Evolutionary conservation across 2,888 invertebrate species (phyloP).

Genomic region (Yponomeuta plumbellus): DNA sequence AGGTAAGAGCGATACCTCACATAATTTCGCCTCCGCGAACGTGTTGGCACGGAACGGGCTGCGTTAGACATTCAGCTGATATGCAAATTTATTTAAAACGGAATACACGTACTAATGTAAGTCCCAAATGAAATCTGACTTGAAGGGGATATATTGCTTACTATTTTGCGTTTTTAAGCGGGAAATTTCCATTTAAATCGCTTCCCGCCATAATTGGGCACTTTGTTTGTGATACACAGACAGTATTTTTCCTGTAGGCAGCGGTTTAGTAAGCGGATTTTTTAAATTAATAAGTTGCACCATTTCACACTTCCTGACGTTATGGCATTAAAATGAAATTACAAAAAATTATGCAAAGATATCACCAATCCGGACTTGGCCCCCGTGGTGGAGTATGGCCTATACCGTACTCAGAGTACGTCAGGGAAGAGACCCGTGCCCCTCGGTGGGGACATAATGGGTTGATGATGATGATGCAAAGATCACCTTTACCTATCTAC

Average conservation of each 20-base stretch:
- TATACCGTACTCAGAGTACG: too few relatives aligned
- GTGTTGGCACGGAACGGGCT: constrained; percentile 26
- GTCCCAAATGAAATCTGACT: constrained; percentile 25
- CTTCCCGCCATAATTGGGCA: constrained; percentile 9
- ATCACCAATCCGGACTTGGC: too few relatives aligned
- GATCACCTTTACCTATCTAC: too few relatives aligned
- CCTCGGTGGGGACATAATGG: too few relatives aligned
- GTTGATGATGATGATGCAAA: too few relatives aligned
- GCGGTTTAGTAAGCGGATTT: not conserved
- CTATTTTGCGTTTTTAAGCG: not conserved
- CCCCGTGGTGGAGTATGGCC: too few relatives aligned
- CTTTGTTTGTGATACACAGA: not conserved
- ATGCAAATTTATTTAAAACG: constrained; percentile 30
- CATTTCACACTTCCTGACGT: not conserved
- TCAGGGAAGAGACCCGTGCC: too few relatives aligned
- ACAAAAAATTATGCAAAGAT: not conserved
- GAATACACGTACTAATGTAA: constrained; percentile 22
- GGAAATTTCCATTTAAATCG: constrained; percentile 11
- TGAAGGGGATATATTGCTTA: constrained; percentile 11
- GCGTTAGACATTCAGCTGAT: constrained; percentile 27
- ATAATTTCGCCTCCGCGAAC: constrained; percentile 15
- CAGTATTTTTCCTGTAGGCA: not conserved
- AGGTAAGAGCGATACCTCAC: not conserved
- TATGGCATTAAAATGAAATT: not conserved
- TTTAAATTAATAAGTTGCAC: not conserved